Percentiles rank a stretch among this genome's conserved stretches.
Evolutionary conservation across 1,140 invertebrate genomes (phyloP).

Genomic region (Heliothis subflexa): DNA sequence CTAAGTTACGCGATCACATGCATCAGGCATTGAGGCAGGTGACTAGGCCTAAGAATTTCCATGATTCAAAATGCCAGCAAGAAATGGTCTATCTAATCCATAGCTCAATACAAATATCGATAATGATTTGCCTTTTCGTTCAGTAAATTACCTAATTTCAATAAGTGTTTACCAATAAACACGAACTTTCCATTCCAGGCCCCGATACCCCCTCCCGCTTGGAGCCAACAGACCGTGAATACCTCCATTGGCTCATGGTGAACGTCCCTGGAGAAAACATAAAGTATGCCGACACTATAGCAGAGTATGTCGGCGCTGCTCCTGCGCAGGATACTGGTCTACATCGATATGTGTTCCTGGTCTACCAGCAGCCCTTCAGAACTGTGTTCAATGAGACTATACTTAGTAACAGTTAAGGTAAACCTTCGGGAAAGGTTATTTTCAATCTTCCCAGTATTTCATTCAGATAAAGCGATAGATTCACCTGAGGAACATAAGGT

Average conservation of each 20-base stretch:
- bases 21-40: no score
- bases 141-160: no score
- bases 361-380: conserved; percentile 90
- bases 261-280: conserved; percentile 94
- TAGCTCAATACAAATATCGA: no score
- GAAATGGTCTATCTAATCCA: background rate
- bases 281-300: conserved; percentile 89
- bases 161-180: no score
- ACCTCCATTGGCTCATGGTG: conserved; percentile 93
- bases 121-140: no score
- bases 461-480: no score
- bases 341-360: conserved; percentile 95
- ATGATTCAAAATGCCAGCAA: background rate
- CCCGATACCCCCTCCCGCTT: conserved; percentile 45
- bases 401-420: no score
- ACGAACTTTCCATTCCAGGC: conserved; percentile 6
- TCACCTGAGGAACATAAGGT: no score
- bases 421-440: no score
- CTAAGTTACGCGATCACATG: no score
- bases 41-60: background rate
- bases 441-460: no score
- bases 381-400: conserved; percentile 25
- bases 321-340: conserved; percentile 92
- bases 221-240: conserved; percentile 21
- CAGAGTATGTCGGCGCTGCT: conserved; percentile 93